Conservation (phyloP, 2,797 vertebrate genomes). For the Channa striata region DNA sequence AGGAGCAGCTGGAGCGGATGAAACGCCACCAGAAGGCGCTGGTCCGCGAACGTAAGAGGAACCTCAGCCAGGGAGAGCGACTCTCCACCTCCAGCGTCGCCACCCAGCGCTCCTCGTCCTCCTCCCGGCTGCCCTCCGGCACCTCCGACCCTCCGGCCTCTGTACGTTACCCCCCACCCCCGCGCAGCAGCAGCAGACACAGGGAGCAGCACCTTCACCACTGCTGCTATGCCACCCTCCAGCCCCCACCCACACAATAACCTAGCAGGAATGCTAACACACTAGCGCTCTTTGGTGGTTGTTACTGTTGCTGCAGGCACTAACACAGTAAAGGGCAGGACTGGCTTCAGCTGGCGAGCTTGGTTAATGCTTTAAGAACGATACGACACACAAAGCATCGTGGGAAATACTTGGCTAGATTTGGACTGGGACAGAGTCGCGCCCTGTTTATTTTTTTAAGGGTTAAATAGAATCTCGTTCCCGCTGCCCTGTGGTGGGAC, state of each 20-base stretch:
- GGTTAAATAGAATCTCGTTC: constrained; percentile 44
- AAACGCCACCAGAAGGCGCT: constrained; percentile 95
- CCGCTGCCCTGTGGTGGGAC: constrained; percentile 66
- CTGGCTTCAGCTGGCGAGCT: constrained; percentile 34
- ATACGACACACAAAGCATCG: constrained; percentile 21
- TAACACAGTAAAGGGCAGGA: constrained; percentile 60
- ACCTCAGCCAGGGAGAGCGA: constrained; percentile 93
- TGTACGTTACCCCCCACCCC: constrained; percentile 73
- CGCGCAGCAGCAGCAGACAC: constrained; percentile 73
- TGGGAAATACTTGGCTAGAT: constrained; percentile 29
- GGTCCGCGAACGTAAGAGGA: constrained; percentile 93
- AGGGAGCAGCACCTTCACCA: constrained; percentile 66
- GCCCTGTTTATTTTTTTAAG: constrained; percentile 46
- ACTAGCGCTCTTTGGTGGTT: constrained; percentile 48
- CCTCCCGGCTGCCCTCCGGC: constrained; percentile 70
- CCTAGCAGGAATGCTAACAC: constrained; percentile 72
- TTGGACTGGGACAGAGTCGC: constrained; percentile 34
- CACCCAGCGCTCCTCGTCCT: constrained; percentile 82
- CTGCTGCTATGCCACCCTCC: constrained; percentile 68
- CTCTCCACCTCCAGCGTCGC: constrained; percentile 59
- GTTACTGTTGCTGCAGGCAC: constrained; percentile 51
- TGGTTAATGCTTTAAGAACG: constrained; percentile 61
- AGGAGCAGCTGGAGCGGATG: constrained; percentile 97
- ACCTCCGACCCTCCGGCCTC: constrained; percentile 50
- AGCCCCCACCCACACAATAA: constrained; percentile 64